phyloP scores from a whole-genome alignment of 2,888 invertebrate genomes.

The Caenorhabditis drosophilae region DNA sequence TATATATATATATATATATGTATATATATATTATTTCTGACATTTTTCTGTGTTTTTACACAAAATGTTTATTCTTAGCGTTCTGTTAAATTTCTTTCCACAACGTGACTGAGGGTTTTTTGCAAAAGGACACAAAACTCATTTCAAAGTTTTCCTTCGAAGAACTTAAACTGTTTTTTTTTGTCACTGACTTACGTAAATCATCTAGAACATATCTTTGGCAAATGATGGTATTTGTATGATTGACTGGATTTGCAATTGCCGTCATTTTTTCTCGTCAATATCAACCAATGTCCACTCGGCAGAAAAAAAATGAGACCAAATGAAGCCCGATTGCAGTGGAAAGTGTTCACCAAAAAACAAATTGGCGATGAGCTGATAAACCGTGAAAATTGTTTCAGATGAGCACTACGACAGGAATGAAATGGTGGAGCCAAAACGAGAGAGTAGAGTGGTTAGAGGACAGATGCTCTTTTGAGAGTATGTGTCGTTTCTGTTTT shows the following conservation, averaged over 20 bases:
- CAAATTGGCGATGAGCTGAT: constrained; percentile 11
- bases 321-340: not conserved
- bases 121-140: not conserved
- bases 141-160: too few species aligned
- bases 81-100: not conserved
- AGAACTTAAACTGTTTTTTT: too few species aligned
- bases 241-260: constrained; percentile 29
- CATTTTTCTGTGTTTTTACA: not conserved
- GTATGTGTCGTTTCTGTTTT: constrained; percentile 39
- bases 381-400: too few species aligned
- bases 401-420: too few species aligned
- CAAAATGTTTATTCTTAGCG: not conserved
- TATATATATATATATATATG: too few species aligned
- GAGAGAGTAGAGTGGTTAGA: constrained; percentile 5
- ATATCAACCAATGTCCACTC: not conserved
- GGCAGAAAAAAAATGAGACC: constrained; percentile 1
- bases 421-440: not conserved
- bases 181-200: constrained; percentile 58
- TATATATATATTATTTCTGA: too few species aligned
- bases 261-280: constrained; percentile 20
- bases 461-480: constrained; percentile 42
- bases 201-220: constrained; percentile 62
- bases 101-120: not conserved
- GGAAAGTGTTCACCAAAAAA: constrained; percentile 4
- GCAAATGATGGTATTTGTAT: constrained; percentile 53